These are phyloP conservation scores for Dastarcus helophoroides DNA, from an alignment of 2,888 invertebrate genomes.

Conservation along the genomic window DNA sequence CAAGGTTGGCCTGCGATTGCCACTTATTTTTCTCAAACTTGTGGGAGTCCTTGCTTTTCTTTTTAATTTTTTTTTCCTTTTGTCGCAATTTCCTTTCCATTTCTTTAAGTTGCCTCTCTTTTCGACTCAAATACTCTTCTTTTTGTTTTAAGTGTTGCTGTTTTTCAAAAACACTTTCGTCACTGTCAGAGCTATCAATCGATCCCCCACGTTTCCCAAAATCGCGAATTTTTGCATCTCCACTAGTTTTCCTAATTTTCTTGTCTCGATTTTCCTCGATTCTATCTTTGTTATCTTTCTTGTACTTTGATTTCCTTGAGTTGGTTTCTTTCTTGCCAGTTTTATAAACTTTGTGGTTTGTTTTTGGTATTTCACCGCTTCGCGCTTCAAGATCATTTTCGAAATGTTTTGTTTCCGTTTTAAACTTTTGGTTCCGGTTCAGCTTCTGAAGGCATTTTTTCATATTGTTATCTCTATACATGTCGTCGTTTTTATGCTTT, in stretches of 20 bases:
- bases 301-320: background rate
- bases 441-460: constrained; percentile 7
- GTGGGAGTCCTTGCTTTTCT: background rate
- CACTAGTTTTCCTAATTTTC: constrained; percentile 3
- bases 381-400: background rate
- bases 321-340: constrained; percentile 1
- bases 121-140: constrained; percentile 11
- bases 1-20: too few relatives aligned
- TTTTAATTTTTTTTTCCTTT: constrained; percentile 11
- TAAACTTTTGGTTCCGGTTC: background rate
- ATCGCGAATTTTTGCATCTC: background rate
- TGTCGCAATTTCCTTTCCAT: constrained; percentile 12
- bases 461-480: background rate
- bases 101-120: constrained; percentile 14
- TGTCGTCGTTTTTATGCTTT: constrained; percentile 3
- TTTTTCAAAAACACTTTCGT: background rate
- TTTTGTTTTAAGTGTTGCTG: constrained; percentile 12
- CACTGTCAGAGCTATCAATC: background rate
- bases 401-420: constrained; percentile 1
- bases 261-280: constrained; percentile 8
- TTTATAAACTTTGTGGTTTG: background rate
- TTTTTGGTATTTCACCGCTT: background rate
- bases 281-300: constrained; percentile 5
- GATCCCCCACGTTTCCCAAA: background rate
- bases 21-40: constrained; percentile 4